Evolutionary conservation across 2,888 invertebrate species (phyloP).

Genomic region (Catonia carolina): DNA sequence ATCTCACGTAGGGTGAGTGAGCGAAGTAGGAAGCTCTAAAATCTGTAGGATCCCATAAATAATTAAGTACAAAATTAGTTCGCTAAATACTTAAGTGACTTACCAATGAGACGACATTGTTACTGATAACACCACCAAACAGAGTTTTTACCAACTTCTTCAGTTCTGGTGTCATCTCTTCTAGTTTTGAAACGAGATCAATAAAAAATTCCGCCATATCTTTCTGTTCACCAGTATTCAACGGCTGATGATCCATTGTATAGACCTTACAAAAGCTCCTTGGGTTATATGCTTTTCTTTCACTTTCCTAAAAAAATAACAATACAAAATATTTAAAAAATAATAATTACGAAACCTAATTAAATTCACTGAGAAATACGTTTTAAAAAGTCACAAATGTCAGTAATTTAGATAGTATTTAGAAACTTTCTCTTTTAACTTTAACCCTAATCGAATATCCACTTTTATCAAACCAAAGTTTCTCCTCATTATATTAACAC

Average conservation of each 20-base stretch:
- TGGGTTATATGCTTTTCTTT: slow-evolving; percentile 92
- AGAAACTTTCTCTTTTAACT: no score
- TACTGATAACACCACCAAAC: slow-evolving; percentile 90
- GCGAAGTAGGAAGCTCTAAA: no score
- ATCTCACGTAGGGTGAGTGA: no score
- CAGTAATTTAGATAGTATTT: no score
- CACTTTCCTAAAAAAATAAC: slow-evolving; percentile 62
- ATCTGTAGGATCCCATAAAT: no score
- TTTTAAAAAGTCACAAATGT: no score
- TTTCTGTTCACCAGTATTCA: slow-evolving; percentile 94
- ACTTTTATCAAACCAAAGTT: no score
- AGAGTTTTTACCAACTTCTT: slow-evolving; percentile 83
- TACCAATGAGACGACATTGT: slow-evolving; percentile 88
- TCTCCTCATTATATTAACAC: no score
- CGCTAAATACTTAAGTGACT: no score
- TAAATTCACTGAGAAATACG: neutral
- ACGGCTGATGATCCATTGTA: slow-evolving; percentile 93
- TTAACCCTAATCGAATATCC: no score
- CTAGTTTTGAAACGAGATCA: slow-evolving; percentile 89
- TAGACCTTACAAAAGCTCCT: slow-evolving; percentile 89
- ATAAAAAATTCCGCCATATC: slow-evolving; percentile 99
- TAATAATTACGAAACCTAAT: neutral
- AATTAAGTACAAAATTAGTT: no score
- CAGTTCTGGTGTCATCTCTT: slow-evolving; percentile 89
- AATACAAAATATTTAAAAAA: slow-evolving; percentile 13